A percentile compares a stretch with the other conserved stretches of the same genome.
Evolutionary conservation across 64 coral and sea anemone genomes (phyloP).

Genomic region (Montipora foliosa): DNA sequence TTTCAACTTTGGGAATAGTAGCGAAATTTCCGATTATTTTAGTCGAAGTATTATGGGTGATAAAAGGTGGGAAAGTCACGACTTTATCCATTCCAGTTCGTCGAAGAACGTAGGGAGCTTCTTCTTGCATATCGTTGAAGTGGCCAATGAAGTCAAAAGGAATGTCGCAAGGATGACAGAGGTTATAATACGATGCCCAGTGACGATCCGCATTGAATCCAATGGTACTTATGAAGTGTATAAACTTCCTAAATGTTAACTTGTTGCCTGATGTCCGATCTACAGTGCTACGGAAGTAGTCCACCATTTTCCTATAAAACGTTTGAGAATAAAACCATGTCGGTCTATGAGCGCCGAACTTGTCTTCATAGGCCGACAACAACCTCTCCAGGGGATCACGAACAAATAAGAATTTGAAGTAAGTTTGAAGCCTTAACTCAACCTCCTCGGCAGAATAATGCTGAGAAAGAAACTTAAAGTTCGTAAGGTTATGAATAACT

Average conservation of each 20-base stretch:
- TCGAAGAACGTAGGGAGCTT: background rate
- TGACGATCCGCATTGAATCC: background rate
- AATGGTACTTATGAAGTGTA: background rate
- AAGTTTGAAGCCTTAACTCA: background rate
- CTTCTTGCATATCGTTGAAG: background rate
- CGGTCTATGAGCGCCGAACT: background rate
- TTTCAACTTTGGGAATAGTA: background rate
- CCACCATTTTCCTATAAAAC: background rate
- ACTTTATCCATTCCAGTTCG: background rate
- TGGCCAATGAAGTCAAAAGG: background rate
- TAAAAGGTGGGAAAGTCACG: background rate
- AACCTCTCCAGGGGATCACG: constrained; percentile 22
- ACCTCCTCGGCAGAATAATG: background rate
- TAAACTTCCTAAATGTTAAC: background rate
- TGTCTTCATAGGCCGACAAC: background rate
- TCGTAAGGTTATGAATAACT: background rate
- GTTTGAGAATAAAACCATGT: background rate
- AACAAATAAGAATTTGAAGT: constrained; percentile 31
- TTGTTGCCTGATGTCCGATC: background rate
- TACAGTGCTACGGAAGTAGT: background rate
- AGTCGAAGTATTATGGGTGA: background rate
- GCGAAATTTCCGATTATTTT: background rate
- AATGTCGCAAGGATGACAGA: background rate
- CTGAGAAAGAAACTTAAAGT: background rate
- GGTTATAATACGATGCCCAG: background rate